Base-by-base conservation (phyloP, 2,888 invertebrate genomes). In the Dynastes tityus region DNA sequence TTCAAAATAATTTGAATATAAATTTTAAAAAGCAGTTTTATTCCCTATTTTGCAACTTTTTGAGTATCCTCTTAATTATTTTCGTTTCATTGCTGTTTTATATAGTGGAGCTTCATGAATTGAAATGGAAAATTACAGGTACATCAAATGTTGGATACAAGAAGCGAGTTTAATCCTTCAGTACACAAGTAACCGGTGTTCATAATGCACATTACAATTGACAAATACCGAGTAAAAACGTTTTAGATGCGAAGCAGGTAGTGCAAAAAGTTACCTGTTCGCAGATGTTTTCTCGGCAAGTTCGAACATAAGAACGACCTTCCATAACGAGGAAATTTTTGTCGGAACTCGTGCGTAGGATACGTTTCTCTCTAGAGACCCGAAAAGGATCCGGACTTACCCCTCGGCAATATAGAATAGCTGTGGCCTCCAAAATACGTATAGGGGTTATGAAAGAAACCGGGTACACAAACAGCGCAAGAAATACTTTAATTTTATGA, bases 201-300 rank as follows among this genome's bases (percentile, higher is more conserved):
- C 51, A 68, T 51, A 68, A 68, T 53, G 13, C 51, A 74, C 45
- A 61, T 45, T 61, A 27, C 37, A 58, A 22, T 40, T 13, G 45
- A 22, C 45, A 61, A 73, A 40, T 73, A 63, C 61, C 27, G 13
- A 61, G 73, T 45, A 61, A 27, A 40, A 61, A 58, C 22, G 6
- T 37, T 71, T 55, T 27, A 71, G 40, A 61, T 22, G 13, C 61
- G 29, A 74, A 74, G 61, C 73, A 74, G 73, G 73, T 74, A 74
- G 73, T 74, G 73, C 73, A 74, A 74, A 74, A 63, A 61, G 45
- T 74, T 74, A 74, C 73, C 73, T 74, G 73, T 71, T 55, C 58
- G 40, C 58, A 71, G 71, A 71, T 68, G 68, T 68, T 68, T 68
- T 53, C 51, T 68, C 29, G 49, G n/a, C 29, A 68, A 68, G 13